Percentiles rank a stretch among this genome's conserved stretches.
phyloP scores from a whole-genome alignment of 2,113 vertebrate species.

The Microtus ochrogaster region DNA sequence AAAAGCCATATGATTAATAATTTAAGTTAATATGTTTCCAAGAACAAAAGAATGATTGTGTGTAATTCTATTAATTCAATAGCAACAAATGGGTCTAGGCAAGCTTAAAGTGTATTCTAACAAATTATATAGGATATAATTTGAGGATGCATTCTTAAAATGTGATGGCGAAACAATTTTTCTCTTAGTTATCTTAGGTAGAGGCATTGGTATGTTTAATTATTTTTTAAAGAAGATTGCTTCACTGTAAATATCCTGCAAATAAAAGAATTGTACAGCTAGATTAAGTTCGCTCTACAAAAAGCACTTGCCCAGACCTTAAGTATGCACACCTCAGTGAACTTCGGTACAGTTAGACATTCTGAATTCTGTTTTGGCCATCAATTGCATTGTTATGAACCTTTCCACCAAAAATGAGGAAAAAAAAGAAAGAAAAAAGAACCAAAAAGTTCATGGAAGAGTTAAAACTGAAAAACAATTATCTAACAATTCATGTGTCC shows the following conservation, averaged over 20 bases:
- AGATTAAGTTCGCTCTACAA: not conserved
- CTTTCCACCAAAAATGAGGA: not conserved
- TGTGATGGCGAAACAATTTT: not conserved
- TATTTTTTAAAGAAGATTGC: not conserved
- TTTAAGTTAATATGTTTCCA: not conserved
- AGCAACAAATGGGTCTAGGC: not conserved
- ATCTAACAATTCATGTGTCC: not conserved
- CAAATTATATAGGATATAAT: not conserved
- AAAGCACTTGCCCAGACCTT: not conserved
- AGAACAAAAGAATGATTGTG: not conserved
- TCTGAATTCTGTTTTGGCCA: not conserved
- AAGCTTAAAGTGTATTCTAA: constrained; percentile 4
- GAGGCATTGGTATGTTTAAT: constrained; percentile 13
- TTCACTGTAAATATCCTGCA: not conserved
- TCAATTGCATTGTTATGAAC: not conserved
- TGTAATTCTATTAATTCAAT: constrained; percentile 3
- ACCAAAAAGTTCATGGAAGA: not conserved
- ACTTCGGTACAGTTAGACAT: not conserved
- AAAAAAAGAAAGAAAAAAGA: not conserved
- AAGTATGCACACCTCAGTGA: not conserved
- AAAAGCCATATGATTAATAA: not conserved
- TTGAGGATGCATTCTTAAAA: not conserved
- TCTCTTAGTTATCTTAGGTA: not conserved
- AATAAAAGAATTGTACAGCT: not conserved
- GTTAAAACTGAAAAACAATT: not conserved